Percentiles rank a stretch among this genome's conserved stretches.
phyloP scores from a whole-genome alignment of 2,797 vertebrate genomes.

The Hoplostethus atlanticus region DNA sequence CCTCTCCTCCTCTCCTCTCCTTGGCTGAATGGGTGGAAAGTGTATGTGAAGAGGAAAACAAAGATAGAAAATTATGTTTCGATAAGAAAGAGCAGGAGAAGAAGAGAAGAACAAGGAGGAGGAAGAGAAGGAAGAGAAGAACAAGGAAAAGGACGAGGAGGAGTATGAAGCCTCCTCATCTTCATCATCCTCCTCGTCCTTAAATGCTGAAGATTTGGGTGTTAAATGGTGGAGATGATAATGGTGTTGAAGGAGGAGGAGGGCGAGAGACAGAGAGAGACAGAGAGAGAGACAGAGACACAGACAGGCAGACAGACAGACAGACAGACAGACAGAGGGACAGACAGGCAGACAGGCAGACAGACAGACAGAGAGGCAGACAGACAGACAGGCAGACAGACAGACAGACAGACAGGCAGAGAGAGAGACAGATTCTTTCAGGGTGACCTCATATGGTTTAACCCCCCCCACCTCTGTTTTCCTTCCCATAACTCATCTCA shows the following conservation, averaged over 20 bases:
- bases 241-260: background rate
- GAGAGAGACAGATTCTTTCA: slow-evolving; percentile 56
- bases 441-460: slow-evolving; percentile 62
- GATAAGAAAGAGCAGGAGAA: background rate
- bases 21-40: too few relatives aligned
- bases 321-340: slow-evolving; percentile 5
- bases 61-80: background rate
- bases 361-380: slow-evolving; percentile 10
- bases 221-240: background rate
- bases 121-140: background rate
- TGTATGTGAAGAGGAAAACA: too few relatives aligned
- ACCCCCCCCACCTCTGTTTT: slow-evolving; percentile 65
- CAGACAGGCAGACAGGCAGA: slow-evolving; percentile 21
- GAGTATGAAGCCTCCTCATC: too few relatives aligned
- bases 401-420: background rate
- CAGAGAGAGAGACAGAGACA: background rate
- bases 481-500: slow-evolving; percentile 74
- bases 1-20: too few relatives aligned
- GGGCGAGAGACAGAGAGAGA: background rate
- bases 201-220: background rate
- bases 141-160: too few relatives aligned
- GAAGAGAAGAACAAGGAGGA: background rate
- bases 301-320: background rate
- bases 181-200: too few relatives aligned
- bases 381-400: too few relatives aligned